Conservation (phyloP, 2,888 invertebrate species). For the Apoderus coryli region DNA sequence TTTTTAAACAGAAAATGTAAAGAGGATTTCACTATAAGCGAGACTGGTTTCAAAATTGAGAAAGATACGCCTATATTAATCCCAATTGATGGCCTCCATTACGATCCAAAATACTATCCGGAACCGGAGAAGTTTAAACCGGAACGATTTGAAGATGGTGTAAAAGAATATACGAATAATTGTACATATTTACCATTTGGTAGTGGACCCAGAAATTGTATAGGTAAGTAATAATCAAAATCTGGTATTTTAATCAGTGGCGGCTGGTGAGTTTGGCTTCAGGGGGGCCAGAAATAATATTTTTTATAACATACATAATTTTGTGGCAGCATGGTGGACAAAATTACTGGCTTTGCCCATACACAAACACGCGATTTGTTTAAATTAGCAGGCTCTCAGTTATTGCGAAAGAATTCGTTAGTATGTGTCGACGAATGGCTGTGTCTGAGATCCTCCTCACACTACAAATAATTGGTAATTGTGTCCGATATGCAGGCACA, state of each 20-base stretch:
- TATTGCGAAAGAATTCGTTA: too few relatives aligned
- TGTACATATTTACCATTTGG: slow-evolving; percentile 28
- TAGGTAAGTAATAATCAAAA: slow-evolving; percentile 28
- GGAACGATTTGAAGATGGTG: slow-evolving; percentile 30
- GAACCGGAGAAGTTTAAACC: slow-evolving; percentile 34
- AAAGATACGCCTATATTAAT: slow-evolving; percentile 31
- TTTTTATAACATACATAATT: too few relatives aligned
- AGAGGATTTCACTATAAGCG: slow-evolving; percentile 27
- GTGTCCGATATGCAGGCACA: too few relatives aligned
- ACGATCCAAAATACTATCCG: slow-evolving; percentile 30
- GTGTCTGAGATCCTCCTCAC: too few relatives aligned
- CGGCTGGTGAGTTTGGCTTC: too few relatives aligned
- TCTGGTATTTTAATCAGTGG: too few relatives aligned
- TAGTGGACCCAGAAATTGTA: slow-evolving; percentile 28
- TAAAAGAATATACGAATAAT: slow-evolving; percentile 18
- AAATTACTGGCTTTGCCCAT: too few relatives aligned
- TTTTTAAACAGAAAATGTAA: slow-evolving; percentile 24
- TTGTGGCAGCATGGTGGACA: background rate
- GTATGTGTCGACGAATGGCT: too few relatives aligned
- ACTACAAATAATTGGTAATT: too few relatives aligned
- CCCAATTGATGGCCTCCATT: slow-evolving; percentile 27
- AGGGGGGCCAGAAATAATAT: too few relatives aligned
- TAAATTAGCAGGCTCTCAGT: too few relatives aligned
- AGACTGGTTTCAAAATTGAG: slow-evolving; percentile 28
- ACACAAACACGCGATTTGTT: too few relatives aligned